These are phyloP conservation scores for Equus przewalskii DNA, from an alignment of 2,113 vertebrate species.

Conservation along the genomic window DNA sequence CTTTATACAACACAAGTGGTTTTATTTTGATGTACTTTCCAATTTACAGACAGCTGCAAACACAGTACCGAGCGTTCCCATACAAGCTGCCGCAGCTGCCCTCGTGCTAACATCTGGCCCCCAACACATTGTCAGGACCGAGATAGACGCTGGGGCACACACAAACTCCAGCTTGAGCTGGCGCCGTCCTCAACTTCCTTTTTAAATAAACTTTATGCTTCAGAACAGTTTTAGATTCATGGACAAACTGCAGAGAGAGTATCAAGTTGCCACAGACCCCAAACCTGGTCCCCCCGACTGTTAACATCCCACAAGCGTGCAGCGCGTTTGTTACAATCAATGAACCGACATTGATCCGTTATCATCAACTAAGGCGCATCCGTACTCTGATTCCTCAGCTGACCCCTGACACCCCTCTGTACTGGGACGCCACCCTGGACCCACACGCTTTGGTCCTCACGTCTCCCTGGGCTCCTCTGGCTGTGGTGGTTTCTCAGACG, in stretches of 20 bases:
- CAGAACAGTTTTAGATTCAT: no score
- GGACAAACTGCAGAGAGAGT: not conserved
- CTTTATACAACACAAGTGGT: not conserved
- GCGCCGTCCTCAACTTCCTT: not conserved
- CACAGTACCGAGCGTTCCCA: not conserved
- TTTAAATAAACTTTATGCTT: not conserved
- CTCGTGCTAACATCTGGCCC: rapidly evolving
- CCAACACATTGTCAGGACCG: not conserved
- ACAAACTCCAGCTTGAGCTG: not conserved
- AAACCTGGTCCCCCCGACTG: rapidly evolving
- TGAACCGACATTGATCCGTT: rapidly evolving
- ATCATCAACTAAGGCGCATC: rapidly evolving
- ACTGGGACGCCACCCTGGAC: no score
- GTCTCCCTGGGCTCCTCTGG: no score
- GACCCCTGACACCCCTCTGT: no score
- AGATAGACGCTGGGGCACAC: no score
- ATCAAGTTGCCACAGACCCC: no score
- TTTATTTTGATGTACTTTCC: not conserved
- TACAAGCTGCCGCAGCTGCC: not conserved
- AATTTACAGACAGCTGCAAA: not conserved
- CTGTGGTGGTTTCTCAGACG: not conserved
- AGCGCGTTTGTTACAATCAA: not conserved
- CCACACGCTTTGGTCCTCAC: not conserved
- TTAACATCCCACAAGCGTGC: no score
- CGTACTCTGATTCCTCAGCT: not conserved